Conservation (phyloP, 2,113 vertebrate genomes). For the Uropsilus gracilis region DNA sequence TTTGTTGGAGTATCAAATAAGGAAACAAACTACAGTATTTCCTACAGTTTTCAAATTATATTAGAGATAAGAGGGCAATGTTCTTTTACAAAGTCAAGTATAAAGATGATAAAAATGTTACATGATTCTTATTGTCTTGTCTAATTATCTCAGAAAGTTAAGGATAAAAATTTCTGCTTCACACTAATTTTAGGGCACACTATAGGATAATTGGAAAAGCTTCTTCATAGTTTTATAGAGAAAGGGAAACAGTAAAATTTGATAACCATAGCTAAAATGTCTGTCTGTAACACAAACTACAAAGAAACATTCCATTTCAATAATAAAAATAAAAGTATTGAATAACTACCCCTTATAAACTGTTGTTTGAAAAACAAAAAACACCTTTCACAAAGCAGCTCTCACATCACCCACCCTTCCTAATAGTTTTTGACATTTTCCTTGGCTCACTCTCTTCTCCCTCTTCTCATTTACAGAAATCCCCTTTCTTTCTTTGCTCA, state of each 20-base stretch:
- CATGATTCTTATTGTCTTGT: background rate
- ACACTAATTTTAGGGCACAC: slow-evolving; percentile 22
- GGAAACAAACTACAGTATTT: slow-evolving; percentile 1
- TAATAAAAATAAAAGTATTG: background rate
- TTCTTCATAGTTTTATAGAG: background rate
- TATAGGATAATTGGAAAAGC: background rate
- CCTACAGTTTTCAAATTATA: slow-evolving; percentile 19
- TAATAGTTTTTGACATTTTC: too few relatives aligned
- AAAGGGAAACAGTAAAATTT: slow-evolving; percentile 49
- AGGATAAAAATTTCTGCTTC: background rate
- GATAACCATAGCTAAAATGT: background rate
- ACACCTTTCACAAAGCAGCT: background rate
- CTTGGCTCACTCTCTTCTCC: too few relatives aligned
- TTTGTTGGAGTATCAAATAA: background rate
- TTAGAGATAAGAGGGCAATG: background rate
- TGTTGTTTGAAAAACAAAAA: background rate
- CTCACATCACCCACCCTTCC: background rate
- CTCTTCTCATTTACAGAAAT: background rate
- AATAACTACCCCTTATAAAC: background rate
- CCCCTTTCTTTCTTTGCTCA: background rate
- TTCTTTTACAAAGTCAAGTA: background rate
- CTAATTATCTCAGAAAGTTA: slow-evolving; percentile 48
- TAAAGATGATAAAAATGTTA: slow-evolving; percentile 22
- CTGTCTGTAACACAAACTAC: slow-evolving; percentile 7
- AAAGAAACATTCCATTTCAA: background rate